phyloP scores from a whole-genome alignment of 92 coral and sea anemone genomes.

The Epizoanthus fatuus region DNA sequence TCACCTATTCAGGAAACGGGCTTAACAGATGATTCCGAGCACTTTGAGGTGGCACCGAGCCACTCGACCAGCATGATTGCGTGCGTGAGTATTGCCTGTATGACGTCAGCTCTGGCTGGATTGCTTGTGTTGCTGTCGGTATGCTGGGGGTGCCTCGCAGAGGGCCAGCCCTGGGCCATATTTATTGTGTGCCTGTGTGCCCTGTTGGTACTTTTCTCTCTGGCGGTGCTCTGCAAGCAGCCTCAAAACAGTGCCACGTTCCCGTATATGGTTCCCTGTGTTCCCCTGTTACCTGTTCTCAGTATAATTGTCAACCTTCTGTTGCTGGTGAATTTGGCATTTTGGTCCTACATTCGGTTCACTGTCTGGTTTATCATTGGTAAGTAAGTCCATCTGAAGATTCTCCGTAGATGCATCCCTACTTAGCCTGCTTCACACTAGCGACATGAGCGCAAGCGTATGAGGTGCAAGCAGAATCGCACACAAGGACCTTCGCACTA shows the following conservation, averaged over 20 bases:
- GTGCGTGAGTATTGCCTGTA: conserved; percentile 26
- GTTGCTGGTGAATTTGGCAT: conserved; percentile 14
- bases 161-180: conserved; percentile 14
- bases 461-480: no score
- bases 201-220: conserved; percentile 19
- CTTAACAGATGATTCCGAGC: background rate
- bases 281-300: conserved; percentile 18
- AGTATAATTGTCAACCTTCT: conserved; percentile 20
- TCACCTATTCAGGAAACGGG: background rate
- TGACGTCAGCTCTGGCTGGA: conserved; percentile 1
- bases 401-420: no score
- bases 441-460: no score
- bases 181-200: background rate
- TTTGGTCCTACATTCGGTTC: conserved; percentile 13
- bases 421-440: no score
- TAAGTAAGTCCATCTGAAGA: background rate
- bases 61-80: conserved; percentile 2
- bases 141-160: conserved; percentile 3
- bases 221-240: background rate
- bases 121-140: background rate
- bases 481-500: no score
- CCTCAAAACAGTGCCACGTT: conserved; percentile 34
- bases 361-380: background rate
- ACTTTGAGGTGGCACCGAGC: background rate
- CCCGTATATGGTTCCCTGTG: conserved; percentile 41